phyloP scores from a whole-genome alignment of 1,140 invertebrate genomes.

The Nasonia vitripennis region DNA sequence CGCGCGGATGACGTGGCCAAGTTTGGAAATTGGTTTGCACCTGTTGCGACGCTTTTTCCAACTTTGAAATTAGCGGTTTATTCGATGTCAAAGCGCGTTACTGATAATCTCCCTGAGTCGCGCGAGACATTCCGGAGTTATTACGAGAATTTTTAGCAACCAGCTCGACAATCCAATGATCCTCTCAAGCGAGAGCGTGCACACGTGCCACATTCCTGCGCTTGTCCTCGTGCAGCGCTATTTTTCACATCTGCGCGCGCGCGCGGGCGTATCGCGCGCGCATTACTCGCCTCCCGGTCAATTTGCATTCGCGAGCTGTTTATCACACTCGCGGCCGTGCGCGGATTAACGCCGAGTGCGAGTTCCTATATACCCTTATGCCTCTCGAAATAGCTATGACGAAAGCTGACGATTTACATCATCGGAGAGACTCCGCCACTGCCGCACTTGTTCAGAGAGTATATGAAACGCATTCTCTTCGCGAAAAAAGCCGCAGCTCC shows the following conservation, averaged over 20 bases:
- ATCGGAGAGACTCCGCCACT: background rate
- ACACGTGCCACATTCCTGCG: background rate
- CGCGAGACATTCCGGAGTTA: too few species aligned
- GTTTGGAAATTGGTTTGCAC: too few species aligned
- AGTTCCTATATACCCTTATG: background rate
- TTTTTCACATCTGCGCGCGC: background rate
- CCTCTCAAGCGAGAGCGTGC: background rate
- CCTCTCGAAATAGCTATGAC: background rate
- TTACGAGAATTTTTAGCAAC: background rate
- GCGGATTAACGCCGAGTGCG: background rate
- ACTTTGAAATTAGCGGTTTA: too few species aligned
- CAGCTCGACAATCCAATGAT: background rate
- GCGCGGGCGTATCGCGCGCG: background rate
- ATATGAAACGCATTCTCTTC: background rate
- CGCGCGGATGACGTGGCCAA: too few species aligned
- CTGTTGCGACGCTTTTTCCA: too few species aligned
- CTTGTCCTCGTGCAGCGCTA: background rate
- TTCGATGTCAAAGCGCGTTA: too few species aligned
- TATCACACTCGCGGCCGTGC: background rate
- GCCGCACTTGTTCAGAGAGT: background rate
- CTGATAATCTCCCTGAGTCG: too few species aligned
- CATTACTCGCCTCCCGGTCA: background rate
- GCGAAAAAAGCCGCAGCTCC: background rate
- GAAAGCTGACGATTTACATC: background rate
- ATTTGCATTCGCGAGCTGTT: conserved; percentile 17